Evolutionary conservation across 64 coral and sea anemone genomes (phyloP).

Genomic region (Dendrophyllia cribrosa): DNA sequence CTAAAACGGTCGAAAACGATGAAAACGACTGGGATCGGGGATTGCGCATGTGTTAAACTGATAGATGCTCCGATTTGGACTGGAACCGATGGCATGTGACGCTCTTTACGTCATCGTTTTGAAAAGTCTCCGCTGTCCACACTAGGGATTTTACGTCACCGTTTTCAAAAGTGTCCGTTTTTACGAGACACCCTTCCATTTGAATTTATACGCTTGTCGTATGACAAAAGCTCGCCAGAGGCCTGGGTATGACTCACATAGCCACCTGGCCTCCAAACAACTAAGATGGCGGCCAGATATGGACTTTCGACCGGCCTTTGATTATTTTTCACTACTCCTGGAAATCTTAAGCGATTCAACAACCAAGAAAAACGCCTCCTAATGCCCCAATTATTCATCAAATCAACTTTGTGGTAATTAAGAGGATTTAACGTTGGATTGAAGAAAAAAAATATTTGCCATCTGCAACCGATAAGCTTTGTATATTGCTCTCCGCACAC

Average conservation of each 20-base stretch:
- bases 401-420: not conserved
- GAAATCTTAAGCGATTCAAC: not conserved
- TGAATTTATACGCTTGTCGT: no score
- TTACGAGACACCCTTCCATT: no score
- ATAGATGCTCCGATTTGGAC: no score
- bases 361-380: not conserved
- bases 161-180: no score
- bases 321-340: not conserved
- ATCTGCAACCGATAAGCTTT: not conserved
- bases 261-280: not conserved
- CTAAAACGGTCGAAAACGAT: no score
- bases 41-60: no score
- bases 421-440: not conserved
- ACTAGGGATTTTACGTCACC: no score
- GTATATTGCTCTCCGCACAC: not conserved
- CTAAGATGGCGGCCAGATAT: slow-evolving; percentile 3
- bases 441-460: not conserved
- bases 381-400: not conserved
- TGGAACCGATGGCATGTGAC: no score
- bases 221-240: not conserved
- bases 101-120: no score
- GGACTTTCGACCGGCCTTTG: not conserved
- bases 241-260: not conserved
- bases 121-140: no score
- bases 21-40: no score